Evolutionary conservation across 2,888 invertebrate species (phyloP).

Genomic region (Andrena marginata): DNA sequence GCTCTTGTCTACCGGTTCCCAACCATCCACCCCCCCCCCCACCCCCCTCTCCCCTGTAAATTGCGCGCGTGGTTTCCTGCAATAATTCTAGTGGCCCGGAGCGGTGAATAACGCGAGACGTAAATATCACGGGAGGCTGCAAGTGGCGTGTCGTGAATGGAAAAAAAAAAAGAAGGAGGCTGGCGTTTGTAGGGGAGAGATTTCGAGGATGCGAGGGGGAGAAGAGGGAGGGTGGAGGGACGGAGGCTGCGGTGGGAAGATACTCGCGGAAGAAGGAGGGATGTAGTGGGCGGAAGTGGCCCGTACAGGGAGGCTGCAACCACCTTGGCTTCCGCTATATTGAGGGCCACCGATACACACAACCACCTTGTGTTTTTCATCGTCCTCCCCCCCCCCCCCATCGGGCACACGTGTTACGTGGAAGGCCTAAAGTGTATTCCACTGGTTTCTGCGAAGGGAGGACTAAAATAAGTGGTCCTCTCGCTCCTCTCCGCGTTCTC

Average conservation of each 20-base stretch:
- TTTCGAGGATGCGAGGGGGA: slow-evolving; percentile 19
- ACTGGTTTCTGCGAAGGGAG: slow-evolving; percentile 65
- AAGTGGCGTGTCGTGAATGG: slow-evolving; percentile 23
- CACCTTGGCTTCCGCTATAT: slow-evolving; percentile 85
- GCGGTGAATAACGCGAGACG: slow-evolving; percentile 33
- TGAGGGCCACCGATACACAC: slow-evolving; percentile 74
- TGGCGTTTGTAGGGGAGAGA: slow-evolving; percentile 22
- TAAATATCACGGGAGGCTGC: slow-evolving; percentile 41
- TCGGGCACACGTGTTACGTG: slow-evolving; percentile 68
- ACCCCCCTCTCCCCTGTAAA: no score
- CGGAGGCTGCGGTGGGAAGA: slow-evolving; percentile 14
- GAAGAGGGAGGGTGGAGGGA: background rate
- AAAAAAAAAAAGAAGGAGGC: background rate
- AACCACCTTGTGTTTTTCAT: slow-evolving; percentile 79
- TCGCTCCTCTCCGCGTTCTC: slow-evolving; percentile 62
- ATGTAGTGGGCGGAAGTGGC: slow-evolving; percentile 82
- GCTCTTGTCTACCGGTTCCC: background rate
- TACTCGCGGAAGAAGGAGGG: slow-evolving; percentile 34
- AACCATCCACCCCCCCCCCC: no score
- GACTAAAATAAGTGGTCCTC: slow-evolving; percentile 71
- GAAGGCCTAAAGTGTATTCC: slow-evolving; percentile 31
- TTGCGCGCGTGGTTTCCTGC: background rate
- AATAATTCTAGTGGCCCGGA: background rate
- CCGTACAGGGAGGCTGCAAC: slow-evolving; percentile 82
- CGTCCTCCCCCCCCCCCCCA: background rate